Evolutionary conservation across 2,888 invertebrate genomes (phyloP), one percentile per base, ranked within the genome.

Genomic region (Andrena hattorfiana): DNA sequence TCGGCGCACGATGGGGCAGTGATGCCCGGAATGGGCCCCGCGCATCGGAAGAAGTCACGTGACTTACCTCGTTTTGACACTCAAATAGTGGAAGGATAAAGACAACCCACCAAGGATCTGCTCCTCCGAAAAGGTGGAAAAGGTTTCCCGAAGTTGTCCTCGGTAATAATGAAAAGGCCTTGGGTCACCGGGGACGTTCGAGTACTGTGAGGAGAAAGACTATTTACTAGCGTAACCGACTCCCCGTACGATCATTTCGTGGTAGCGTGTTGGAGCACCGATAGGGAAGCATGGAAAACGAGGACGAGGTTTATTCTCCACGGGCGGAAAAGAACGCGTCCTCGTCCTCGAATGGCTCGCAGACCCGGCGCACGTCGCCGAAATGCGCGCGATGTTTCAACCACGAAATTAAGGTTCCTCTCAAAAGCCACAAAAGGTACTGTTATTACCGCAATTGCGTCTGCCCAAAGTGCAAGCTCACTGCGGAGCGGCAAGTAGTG

Each of bases 361-460:
- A 1, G 23, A 56, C 0, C 0, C 28, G 51, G 10, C 78, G 83
- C 2, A 62, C 51, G 0, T 8, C 2, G 13, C 87, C 75, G 7
- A 76, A 62, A 49, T 88, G 88, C 26, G 72, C 75, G 62, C 96
- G 98, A 35, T 99, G 99, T 94, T 96, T 98, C 81, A 98, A 98
- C 95, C 99, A 99, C 94, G 96, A 97, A n/a, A 95, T 97, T 92
- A 97, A 97, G 94, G 97, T 98, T 87, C 96, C 97, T 94, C 95
- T 98, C 85, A 98, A 98, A 94, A 98, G 98, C 20, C 99, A 99
- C 95, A 99, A 99, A 94, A 96, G 98, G 42, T 98, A 98, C 94
- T 99, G 99, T 95, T 96, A 96, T 91, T 98, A 95, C 94, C 96
- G 97, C 85, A 95, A 96, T 92, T 98, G 98, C 94, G 96, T 95